Evolutionary conservation across 2,797 vertebrate species (phyloP), one percentile per base, ranked within the genome.

Genomic region (Hydrolagus colliei): DNA sequence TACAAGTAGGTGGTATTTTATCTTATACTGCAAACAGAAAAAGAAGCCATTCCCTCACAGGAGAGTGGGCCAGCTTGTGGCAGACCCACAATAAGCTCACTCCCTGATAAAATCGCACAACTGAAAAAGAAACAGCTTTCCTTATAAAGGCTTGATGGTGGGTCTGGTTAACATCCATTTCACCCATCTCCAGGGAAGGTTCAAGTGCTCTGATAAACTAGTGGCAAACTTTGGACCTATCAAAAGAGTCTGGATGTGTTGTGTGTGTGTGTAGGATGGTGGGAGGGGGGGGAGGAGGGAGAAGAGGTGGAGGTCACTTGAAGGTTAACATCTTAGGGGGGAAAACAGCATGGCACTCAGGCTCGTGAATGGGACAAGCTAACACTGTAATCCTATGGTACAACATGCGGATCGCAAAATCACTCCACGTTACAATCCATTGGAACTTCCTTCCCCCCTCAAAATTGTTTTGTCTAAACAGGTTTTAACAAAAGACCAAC

Each of bases 101-200:
- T 68, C 10, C 2, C 79, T 86, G 90, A 92, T 91, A 93, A 52
- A 52, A 92, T 73, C 13, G 89, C 88, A 89, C 73, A 86, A 86
- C 86, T 91, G 89, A 89, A 52, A 52, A 87, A 90, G 91, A 92
- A 91, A 87, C 91, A 91, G 86, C 87, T 86, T 90, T 90, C 88
- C 90, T 90, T 89, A 88, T 89, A 88, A 91, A 90, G 89, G 86
- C 87, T 90, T 89, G 88, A 87, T 89, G 91, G 89, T 85, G 89
- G 87, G 86, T 79, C 63, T 91, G 86, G 89, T 91, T 90, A 89
- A 88, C 86, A 78, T 90, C 90, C 88, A 88, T 85, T 87, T 87
- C 90, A 89, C 20, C 75, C 75, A 61, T 32, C 27, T 8, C 18
- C 32, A 35, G 16, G 65, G 11, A 87, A 86, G 72, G 59, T 85